These are phyloP conservation scores for Brachionus sp. DNA, from an alignment of 1,140 invertebrate genomes.

Conservation along the genomic window DNA sequence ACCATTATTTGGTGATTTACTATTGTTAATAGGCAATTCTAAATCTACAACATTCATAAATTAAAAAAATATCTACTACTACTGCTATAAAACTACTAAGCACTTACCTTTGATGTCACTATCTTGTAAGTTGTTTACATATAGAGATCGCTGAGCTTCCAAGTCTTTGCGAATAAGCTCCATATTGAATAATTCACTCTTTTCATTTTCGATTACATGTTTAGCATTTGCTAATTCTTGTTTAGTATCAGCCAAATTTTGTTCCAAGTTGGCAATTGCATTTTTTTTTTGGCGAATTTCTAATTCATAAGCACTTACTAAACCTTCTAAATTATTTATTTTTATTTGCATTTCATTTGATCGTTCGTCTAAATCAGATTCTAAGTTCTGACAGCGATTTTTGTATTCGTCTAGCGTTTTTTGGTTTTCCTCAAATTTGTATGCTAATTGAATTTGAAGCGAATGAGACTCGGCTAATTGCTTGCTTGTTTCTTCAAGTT, in stretches of 20 bases:
- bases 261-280: not conserved
- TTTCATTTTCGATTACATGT: constrained; percentile 33
- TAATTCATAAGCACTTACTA: constrained; percentile 7
- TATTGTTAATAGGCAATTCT: constrained; percentile 37
- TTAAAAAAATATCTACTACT: not conserved
- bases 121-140: constrained; percentile 11
- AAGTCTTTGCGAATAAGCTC: not conserved
- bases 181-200: constrained; percentile 15
- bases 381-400: not conserved
- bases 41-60: constrained; percentile 27
- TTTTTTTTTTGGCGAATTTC: not conserved
- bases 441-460: constrained; percentile 20
- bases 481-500: not conserved
- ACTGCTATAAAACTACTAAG: not conserved
- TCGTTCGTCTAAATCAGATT: not conserved
- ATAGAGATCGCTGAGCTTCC: not conserved
- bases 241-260: not conserved
- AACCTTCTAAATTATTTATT: constrained; percentile 1
- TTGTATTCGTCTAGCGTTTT: constrained; percentile 8
- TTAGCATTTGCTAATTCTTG: not conserved
- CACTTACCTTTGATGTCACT: constrained; percentile 31
- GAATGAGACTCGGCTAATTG: constrained; percentile 3
- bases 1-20: constrained; percentile 37
- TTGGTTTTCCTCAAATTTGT: constrained; percentile 10
- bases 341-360: not conserved